phyloP scores from a whole-genome alignment of 1,140 invertebrate species.

The Catajapyx aquilonaris region DNA sequence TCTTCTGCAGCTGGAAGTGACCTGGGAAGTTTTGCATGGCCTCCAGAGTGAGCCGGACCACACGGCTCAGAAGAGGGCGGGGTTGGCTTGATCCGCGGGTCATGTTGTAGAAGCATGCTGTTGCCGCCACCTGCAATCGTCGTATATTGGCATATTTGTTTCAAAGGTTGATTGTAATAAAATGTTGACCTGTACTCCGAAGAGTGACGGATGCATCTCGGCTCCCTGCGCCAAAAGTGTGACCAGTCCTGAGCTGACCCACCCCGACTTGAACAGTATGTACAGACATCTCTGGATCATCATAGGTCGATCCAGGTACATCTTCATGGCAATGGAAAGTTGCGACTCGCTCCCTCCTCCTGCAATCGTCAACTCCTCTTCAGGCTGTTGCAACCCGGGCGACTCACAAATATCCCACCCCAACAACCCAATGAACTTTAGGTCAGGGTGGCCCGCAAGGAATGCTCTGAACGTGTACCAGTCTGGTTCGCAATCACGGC shows the following conservation, averaged over 20 bases:
- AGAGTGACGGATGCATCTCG: slow-evolving; percentile 24
- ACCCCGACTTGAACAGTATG: slow-evolving; percentile 44
- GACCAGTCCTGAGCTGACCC: too few species aligned
- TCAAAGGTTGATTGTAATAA: not conserved
- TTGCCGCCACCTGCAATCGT: slow-evolving; percentile 49
- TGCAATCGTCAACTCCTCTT: slow-evolving; percentile 27
- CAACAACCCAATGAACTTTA: not conserved
- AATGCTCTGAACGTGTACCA: not conserved
- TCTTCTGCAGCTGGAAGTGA: slow-evolving; percentile 52
- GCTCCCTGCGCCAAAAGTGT: slow-evolving; percentile 31
- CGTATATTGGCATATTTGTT: not conserved
- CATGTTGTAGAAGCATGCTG: slow-evolving; percentile 60
- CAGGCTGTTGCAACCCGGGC: not conserved
- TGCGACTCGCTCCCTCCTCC: slow-evolving; percentile 38
- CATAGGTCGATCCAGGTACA: slow-evolving; percentile 33
- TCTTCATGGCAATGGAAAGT: slow-evolving; percentile 36
- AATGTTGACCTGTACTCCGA: not conserved
- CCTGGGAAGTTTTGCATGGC: slow-evolving; percentile 53
- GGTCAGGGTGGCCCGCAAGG: not conserved
- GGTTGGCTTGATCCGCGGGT: slow-evolving; percentile 45
- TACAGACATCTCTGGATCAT: slow-evolving; percentile 52
- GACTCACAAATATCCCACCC: not conserved
- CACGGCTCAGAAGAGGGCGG: slow-evolving; percentile 36
- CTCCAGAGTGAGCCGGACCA: slow-evolving; percentile 41
- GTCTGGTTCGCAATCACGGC: slow-evolving; percentile 22